These are phyloP conservation scores for Loris lydekkerianus DNA, from an alignment of 2,797 vertebrate species.

Conservation along the genomic window DNA sequence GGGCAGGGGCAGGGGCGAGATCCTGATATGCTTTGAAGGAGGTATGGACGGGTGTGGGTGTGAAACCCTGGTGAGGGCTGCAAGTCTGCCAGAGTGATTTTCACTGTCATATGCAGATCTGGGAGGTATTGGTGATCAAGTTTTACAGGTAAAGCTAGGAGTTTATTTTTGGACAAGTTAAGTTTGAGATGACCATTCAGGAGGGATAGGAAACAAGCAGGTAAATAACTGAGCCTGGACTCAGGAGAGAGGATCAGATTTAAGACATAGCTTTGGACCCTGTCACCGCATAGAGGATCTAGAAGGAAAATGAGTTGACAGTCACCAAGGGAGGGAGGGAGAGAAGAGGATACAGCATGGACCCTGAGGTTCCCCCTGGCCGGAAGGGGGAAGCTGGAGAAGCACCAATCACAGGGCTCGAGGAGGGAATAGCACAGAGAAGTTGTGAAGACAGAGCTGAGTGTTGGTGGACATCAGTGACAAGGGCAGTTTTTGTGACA, in stretches of 20 bases:
- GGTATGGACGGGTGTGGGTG: background rate
- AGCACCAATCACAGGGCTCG: background rate
- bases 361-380: background rate
- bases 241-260: background rate
- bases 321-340: background rate
- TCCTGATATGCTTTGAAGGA: background rate
- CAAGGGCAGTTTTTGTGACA: background rate
- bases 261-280: background rate
- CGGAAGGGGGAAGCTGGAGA: background rate
- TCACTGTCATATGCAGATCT: background rate
- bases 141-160: background rate
- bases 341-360: background rate
- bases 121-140: background rate
- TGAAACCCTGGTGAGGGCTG: background rate
- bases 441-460: background rate
- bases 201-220: background rate
- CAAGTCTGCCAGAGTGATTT: background rate
- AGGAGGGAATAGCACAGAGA: background rate
- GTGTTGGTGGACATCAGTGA: rapidly evolving
- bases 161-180: background rate
- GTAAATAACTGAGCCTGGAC: background rate
- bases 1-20: background rate
- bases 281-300: background rate
- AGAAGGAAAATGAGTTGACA: background rate
- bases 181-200: background rate